Evolutionary conservation across 35 echinoderm and acorn worm species (phyloP).

Genomic region (Antedon bifida): DNA sequence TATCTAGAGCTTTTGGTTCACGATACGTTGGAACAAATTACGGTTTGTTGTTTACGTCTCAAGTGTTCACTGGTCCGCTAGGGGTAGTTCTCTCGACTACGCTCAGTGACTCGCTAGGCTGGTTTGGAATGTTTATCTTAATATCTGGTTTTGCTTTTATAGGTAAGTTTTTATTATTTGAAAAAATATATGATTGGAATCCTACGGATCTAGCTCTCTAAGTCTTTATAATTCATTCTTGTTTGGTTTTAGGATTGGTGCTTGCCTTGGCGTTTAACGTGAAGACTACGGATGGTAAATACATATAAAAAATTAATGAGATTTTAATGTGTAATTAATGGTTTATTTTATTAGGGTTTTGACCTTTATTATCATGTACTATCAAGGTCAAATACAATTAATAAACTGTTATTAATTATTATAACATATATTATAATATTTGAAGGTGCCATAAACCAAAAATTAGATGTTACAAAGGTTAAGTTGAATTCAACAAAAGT

Average conservation of each 20-base stretch:
- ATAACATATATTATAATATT: no score
- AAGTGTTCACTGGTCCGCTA: slow-evolving; percentile 17
- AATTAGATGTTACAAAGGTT: no score
- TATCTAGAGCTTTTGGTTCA: slow-evolving; percentile 52
- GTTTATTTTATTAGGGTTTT: no score
- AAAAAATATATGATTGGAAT: no score
- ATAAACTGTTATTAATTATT: no score
- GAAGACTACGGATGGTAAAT: not conserved
- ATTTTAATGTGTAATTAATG: no score
- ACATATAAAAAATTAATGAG: not conserved
- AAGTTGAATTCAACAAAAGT: no score
- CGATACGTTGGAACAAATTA: slow-evolving; percentile 63
- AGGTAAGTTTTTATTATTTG: slow-evolving; percentile 15
- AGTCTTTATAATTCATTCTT: no score
- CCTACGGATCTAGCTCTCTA: no score
- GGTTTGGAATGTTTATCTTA: slow-evolving; percentile 49
- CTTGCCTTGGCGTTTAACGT: not conserved
- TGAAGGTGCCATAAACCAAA: no score
- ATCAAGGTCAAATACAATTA: no score
- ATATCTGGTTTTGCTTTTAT: slow-evolving; percentile 32
- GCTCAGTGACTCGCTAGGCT: slow-evolving; percentile 40
- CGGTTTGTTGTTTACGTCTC: slow-evolving; percentile 56
- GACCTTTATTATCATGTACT: no score
- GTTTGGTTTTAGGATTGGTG: not conserved
- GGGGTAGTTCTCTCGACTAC: slow-evolving; percentile 31